A percentile compares a stretch with the other conserved stretches of the same genome.
phyloP scores from a whole-genome alignment of 37 sponge, comb jelly and placozoan species.

The Ianthella basta region DNA sequence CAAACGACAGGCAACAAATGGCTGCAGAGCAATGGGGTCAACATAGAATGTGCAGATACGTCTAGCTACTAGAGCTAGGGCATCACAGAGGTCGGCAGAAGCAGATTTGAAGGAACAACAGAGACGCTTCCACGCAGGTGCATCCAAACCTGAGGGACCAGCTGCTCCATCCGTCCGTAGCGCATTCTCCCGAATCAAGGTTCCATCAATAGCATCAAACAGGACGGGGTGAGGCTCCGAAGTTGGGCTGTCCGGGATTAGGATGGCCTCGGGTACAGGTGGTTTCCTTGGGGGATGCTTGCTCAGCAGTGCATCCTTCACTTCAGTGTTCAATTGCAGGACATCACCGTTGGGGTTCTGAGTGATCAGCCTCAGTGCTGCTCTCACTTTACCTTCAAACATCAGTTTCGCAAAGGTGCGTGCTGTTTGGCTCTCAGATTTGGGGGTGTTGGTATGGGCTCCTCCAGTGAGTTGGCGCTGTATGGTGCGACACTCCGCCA shows the following conservation, averaged over 20 bases:
- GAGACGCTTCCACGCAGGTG: not conserved
- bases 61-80: conserved; percentile 5
- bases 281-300: conserved; percentile 1
- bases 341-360: not conserved
- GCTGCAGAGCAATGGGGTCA: not conserved
- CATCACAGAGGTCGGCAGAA: conserved; percentile 25
- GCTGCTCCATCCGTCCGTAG: no score
- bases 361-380: not conserved
- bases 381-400: conserved; percentile 8
- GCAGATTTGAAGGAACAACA: conserved; percentile 18
- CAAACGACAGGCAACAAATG: conserved; percentile 23
- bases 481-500: no score
- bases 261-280: not conserved
- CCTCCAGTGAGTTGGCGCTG: no score
- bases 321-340: not conserved
- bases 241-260: conserved; percentile 2
- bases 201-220: conserved; percentile 7
- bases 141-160: conserved; percentile 12
- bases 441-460: no score
- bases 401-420: not conserved
- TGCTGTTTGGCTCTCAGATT: no score
- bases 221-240: not conserved
- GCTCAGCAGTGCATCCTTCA: not conserved
- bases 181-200: no score
- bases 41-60: conserved; percentile 3